Base-by-base conservation (phyloP, 2,888 invertebrate species). In the Acrocyrtus sp. region DNA sequence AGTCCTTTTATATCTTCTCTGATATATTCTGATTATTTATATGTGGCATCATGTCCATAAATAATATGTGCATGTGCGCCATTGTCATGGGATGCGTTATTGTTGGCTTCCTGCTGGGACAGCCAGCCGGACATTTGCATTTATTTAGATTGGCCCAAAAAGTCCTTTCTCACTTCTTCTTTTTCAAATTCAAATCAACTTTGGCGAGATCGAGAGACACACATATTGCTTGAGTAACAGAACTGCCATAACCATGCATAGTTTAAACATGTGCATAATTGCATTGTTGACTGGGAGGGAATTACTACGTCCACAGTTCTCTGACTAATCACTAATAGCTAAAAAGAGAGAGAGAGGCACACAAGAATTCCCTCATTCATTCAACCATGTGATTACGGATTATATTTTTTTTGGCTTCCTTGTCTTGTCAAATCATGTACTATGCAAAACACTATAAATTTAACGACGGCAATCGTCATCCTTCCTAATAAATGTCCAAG, bases 31-130 rank as follows among this genome's bases (percentile, higher is more conserved):
- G 22, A 29, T 27, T 29, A 54, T 29, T 27, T 29, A 54, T 29
- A 29, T 54, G 22, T 24, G 39, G 24, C 21, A 43, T 57, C 41
- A 43, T 67, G 53, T 60, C 50, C 54, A 69, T 61, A 69, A 62
- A 54, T 69, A 62, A 62, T 61, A 65, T 68, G 68, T 61, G 61
- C 72, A 72, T 67, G 66, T 72, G 61, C 65, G 58, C 50, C 48
- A 72, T 66, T 72, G 72, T 72, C 51, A 67, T 72, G 72, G 72
- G 65, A 72, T 72, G 72, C 72, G 66, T 66, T 72, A 60, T 53
- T 72, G 41, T 60, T 66, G 72, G 72, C 72, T 72, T 72, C 72
- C 72, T 72, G 72, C 72, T 72, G 72, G 15, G 54, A 54, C 26
- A 34, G 34, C 34, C 19, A 54, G 72, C 47, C 66, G 48, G 58